Conservation (phyloP, 2,113 vertebrate species). For the Xyliphius kryptos region DNA sequence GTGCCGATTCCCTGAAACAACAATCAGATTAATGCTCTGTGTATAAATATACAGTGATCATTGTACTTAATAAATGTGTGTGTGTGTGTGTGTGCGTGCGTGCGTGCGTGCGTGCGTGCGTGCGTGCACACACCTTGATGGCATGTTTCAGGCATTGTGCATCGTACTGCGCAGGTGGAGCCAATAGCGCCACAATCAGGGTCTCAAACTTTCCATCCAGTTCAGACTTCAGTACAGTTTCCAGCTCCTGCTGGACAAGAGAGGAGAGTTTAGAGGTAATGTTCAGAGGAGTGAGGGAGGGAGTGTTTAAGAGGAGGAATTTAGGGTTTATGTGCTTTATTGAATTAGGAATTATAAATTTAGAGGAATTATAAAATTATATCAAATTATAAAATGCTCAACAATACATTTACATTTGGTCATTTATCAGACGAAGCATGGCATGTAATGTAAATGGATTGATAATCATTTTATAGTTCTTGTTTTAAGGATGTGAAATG, state of each 20-base stretch:
- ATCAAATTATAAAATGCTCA: no score
- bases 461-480: not conserved
- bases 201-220: slow-evolving; percentile 86
- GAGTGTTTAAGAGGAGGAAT: no score
- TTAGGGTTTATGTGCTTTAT: no score
- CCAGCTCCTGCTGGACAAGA: slow-evolving; percentile 70
- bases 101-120: slow-evolving; percentile 18
- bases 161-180: slow-evolving; percentile 69
- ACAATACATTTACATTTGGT: no score
- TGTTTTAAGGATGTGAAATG: not conserved
- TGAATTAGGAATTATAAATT: no score
- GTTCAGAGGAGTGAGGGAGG: not conserved
- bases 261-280: not conserved
- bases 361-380: no score
- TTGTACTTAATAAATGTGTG: not conserved
- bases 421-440: no score
- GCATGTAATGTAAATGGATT: no score
- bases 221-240: slow-evolving; percentile 82
- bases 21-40: no score
- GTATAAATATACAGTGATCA: no score
- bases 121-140: slow-evolving; percentile 72
- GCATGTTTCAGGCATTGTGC: slow-evolving; percentile 76
- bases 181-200: slow-evolving; percentile 82
- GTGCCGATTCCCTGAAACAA: no score
- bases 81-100: not conserved